Conservation (phyloP, 2,888 invertebrate species). For the Amphipoea lucens region DNA sequence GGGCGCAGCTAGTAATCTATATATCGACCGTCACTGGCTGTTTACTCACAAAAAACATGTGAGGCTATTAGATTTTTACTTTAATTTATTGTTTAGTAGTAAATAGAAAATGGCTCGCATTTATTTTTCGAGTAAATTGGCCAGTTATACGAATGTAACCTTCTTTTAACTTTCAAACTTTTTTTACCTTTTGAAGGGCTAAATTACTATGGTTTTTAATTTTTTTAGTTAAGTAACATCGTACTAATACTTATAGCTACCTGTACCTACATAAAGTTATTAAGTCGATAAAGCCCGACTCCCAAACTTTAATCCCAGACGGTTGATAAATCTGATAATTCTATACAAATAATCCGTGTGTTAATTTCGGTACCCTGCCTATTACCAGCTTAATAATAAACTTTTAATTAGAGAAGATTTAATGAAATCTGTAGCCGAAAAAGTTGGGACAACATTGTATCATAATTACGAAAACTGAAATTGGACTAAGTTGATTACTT, state of each 20-base stretch:
- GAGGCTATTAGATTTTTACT: background rate
- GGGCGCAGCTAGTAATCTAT: too few relatives aligned
- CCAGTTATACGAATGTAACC: background rate
- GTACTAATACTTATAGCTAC: background rate
- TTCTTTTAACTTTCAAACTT: background rate
- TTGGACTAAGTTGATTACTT: background rate
- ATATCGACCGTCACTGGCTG: background rate
- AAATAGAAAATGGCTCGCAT: background rate
- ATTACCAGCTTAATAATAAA: background rate
- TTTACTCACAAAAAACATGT: background rate
- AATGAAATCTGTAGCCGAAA: background rate
- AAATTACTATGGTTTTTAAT: background rate
- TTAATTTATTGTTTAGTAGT: background rate
- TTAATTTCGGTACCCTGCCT: background rate
- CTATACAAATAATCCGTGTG: background rate
- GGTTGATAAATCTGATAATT: background rate
- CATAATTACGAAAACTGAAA: background rate
- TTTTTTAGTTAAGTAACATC: background rate
- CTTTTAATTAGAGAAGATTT: background rate
- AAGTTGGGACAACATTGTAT: background rate
- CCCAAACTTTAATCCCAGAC: background rate
- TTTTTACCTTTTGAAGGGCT: background rate
- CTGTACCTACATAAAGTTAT: background rate
- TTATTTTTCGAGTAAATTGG: background rate
- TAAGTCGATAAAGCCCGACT: background rate